These are phyloP conservation scores for Parapsyche elsis DNA, from an alignment of 1,140 invertebrate genomes.

Conservation along the genomic window DNA sequence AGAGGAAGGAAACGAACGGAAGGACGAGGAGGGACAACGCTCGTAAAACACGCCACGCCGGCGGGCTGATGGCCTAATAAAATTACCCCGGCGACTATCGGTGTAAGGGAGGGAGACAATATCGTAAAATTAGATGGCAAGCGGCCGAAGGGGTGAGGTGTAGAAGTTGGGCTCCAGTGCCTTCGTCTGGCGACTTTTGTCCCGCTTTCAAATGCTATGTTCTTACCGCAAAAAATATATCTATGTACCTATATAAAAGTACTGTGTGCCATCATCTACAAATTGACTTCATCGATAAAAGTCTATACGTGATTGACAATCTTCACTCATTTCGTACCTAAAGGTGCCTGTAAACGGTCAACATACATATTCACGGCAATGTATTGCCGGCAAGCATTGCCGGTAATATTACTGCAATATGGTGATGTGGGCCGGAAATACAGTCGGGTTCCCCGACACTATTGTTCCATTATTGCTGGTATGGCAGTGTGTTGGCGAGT, in stretches of 20 bases:
- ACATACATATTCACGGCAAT: too few species aligned
- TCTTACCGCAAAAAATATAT: background rate
- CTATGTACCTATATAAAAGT: background rate
- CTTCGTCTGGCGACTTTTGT: background rate
- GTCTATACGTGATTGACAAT: background rate
- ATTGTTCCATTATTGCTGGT: too few species aligned
- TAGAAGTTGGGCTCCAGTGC: background rate
- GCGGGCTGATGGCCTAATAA: constrained; percentile 50
- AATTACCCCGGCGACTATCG: constrained; percentile 47
- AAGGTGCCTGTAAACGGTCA: background rate
- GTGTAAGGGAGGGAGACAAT: constrained; percentile 36
- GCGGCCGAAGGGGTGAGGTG: background rate
- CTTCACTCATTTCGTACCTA: background rate
- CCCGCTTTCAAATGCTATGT: background rate
- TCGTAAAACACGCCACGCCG: constrained; percentile 49
- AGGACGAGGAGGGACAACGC: constrained; percentile 15
- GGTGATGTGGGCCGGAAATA: too few species aligned
- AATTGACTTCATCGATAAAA: too few species aligned
- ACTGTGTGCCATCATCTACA: too few species aligned
- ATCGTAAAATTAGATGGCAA: constrained; percentile 52
- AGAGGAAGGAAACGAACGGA: constrained; percentile 1
- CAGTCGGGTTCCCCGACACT: too few species aligned
- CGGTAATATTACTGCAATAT: too few species aligned
- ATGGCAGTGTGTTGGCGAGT: too few species aligned
- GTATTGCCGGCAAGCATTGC: too few species aligned